These are phyloP conservation scores for Ganaspis sp. DNA, from an alignment of 1,140 invertebrate species.

Conservation along the genomic window DNA sequence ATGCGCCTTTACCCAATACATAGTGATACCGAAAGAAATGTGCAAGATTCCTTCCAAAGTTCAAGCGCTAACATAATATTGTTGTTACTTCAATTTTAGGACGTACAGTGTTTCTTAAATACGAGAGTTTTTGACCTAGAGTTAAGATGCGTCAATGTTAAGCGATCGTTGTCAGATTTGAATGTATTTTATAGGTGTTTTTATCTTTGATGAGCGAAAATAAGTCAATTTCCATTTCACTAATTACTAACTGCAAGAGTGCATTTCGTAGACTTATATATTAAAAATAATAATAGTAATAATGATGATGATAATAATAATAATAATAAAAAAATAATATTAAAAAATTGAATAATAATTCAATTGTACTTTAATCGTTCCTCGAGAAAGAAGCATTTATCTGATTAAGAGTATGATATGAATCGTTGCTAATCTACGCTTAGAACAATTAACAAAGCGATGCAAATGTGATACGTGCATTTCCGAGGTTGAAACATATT, in stretches of 20 bases:
- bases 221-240: slow-evolving; percentile 12
- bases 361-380: slow-evolving; percentile 48
- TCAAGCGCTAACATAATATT: slow-evolving; percentile 24
- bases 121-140: slow-evolving; percentile 4
- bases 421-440: slow-evolving; percentile 34
- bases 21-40: slow-evolving; percentile 30
- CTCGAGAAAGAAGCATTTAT: slow-evolving; percentile 60
- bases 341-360: not conserved
- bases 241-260: slow-evolving; percentile 27
- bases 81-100: slow-evolving; percentile 23
- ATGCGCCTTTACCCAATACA: slow-evolving; percentile 19
- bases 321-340: no score
- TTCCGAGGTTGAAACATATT: slow-evolving; percentile 42
- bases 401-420: slow-evolving; percentile 55
- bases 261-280: not conserved
- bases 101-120: slow-evolving; percentile 16
- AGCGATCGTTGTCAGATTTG: slow-evolving; percentile 28
- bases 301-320: no score
- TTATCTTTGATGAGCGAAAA: slow-evolving; percentile 27
- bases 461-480: slow-evolving; percentile 46
- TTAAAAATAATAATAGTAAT: not conserved
- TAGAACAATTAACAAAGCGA: slow-evolving; percentile 29
- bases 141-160: slow-evolving; percentile 10
- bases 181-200: slow-evolving; percentile 31
- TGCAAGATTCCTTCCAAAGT: slow-evolving; percentile 30